Evolutionary conservation across 2,113 vertebrate species (phyloP).

Genomic region (Steatornis caripensis): DNA sequence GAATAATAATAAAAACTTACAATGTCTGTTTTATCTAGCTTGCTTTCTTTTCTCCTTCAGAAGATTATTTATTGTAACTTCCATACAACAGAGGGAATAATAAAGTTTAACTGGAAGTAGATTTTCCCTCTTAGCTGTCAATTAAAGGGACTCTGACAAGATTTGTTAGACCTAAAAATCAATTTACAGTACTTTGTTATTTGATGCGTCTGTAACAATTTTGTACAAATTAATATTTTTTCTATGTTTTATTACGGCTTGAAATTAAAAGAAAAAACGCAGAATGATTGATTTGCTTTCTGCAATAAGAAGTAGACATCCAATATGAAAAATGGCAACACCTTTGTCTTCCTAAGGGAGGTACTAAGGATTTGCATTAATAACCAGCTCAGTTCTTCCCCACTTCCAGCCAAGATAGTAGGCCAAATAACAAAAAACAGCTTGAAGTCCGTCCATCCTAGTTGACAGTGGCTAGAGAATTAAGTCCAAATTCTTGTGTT

Average conservation of each 20-base stretch:
- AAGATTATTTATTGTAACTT: background rate
- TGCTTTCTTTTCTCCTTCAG: background rate
- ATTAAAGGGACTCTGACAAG: background rate
- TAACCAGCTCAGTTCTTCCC: background rate
- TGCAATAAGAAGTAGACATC: background rate
- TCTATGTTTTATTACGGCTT: background rate
- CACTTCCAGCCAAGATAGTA: background rate
- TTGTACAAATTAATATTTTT: background rate
- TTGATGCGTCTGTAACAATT: background rate
- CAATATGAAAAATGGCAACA: background rate
- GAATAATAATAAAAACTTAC: background rate
- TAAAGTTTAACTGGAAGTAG: background rate
- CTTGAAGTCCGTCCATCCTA: slow-evolving; percentile 14
- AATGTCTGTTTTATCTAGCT: background rate
- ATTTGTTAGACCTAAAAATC: background rate
- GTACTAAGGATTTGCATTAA: slow-evolving; percentile 38
- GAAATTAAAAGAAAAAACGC: background rate
- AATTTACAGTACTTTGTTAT: background rate
- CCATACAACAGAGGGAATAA: background rate
- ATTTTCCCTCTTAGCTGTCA: background rate
- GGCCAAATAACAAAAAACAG: background rate
- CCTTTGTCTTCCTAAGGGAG: slow-evolving; percentile 13
- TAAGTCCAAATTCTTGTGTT: slow-evolving; percentile 14
- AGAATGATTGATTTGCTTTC: background rate
- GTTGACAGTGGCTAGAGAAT: background rate